Base-by-base conservation (phyloP, 2,797 vertebrate species). In the Leuciscus waleckii region DNA sequence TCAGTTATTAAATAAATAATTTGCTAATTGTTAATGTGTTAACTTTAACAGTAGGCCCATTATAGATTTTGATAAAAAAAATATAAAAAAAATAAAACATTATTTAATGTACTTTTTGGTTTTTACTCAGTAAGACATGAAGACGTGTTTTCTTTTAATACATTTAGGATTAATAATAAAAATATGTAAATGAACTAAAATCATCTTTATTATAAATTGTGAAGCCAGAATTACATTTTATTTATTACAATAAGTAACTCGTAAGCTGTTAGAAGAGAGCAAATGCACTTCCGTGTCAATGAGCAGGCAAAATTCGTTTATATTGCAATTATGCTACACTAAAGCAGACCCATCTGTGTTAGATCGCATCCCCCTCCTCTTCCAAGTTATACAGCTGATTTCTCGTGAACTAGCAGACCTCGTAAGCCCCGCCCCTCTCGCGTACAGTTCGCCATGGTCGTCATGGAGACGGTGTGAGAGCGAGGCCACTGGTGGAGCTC, bases 381-480 rank as follows among this genome's bases (percentile, higher is more conserved):
- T 39, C 41, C 63, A 37, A 26, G 29, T 35, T 82, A 29, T 29
- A 49, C 58, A 78, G 75, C 74, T 84, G 74, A 78, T 84, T 84
- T 84, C 37, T 61, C 63, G 32, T 35, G 82, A 78, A 84, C 82
- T 11, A 46, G 49, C 65, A 32, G 21, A 58, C 29, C 82, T 58
- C 37, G 7, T 17, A 84, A 84, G 8, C 29, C 51, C 74, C 65
- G 75, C 75, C 67, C 65, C 49, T 29, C 21, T 63, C 63, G 16
- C n/a, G 19, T 78, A 77, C 63, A 68, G 23, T 79, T 69, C 65
- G 43, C 74, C 81, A 82, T n/a, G 82, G 93, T 95, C 91, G 90
- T 93, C 92, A 95, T 95, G 92, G 95, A 92, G 90, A 95, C 92
- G 90, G 93, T 89, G 91, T 91, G 90, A 94, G 93, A 94, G 87